phyloP scores from a whole-genome alignment of 1,140 invertebrate species.

The Bacillus rossius region DNA sequence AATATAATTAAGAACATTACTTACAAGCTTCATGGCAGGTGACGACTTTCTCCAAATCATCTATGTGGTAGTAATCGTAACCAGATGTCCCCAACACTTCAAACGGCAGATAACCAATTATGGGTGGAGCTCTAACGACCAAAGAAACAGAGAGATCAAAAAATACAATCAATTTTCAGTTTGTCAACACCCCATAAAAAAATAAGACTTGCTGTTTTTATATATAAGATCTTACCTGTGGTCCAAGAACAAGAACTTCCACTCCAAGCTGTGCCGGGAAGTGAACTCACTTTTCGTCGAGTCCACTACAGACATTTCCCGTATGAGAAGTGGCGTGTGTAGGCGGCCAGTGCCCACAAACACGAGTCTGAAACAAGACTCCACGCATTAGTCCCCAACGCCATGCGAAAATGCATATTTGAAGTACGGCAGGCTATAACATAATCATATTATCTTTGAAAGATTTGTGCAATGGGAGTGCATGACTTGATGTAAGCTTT shows the following conservation, averaged over 20 bases:
- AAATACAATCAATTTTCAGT: background rate
- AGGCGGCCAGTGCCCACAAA: slow-evolving; percentile 82
- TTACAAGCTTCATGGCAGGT: slow-evolving; percentile 81
- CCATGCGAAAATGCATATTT: too few relatives aligned
- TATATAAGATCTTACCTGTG: slow-evolving; percentile 54
- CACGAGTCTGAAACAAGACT: slow-evolving; percentile 46
- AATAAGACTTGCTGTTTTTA: background rate
- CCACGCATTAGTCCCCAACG: too few relatives aligned
- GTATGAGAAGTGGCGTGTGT: slow-evolving; percentile 74
- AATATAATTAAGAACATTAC: too few relatives aligned
- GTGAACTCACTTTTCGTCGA: slow-evolving; percentile 83
- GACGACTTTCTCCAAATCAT: slow-evolving; percentile 86
- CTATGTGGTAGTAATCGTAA: slow-evolving; percentile 94
- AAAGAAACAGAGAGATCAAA: slow-evolving; percentile 2
- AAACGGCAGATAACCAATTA: slow-evolving; percentile 92
- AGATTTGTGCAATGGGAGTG: too few relatives aligned
- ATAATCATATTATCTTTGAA: too few relatives aligned
- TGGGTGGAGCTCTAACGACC: slow-evolving; percentile 69
- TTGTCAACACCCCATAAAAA: too few relatives aligned
- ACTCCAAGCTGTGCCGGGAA: slow-evolving; percentile 89
- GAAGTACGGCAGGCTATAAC: too few relatives aligned
- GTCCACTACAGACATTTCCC: slow-evolving; percentile 80
- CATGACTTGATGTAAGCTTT: too few relatives aligned
- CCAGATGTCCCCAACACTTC: slow-evolving; percentile 93
- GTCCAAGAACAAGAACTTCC: slow-evolving; percentile 94